These are phyloP conservation scores for Galago senegalensis DNA, from an alignment of 2,797 vertebrate species.

Conservation along the genomic window DNA sequence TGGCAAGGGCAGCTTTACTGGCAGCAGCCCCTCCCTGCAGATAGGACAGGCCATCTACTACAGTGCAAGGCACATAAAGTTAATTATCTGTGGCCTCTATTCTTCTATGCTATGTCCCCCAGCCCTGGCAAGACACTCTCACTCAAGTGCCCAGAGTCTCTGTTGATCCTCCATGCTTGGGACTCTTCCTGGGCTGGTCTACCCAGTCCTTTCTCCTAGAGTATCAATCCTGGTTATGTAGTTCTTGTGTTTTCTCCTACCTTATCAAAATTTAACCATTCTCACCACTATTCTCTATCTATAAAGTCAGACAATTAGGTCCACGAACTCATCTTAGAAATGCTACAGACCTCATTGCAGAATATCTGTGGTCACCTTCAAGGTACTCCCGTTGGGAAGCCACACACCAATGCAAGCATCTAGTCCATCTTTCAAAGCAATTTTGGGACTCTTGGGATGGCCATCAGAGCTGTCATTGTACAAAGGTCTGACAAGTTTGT, in stretches of 20 bases:
- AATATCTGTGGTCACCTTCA: too few species aligned
- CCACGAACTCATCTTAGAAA: too few species aligned
- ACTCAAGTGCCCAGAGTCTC: neutral
- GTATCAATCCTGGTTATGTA: neutral
- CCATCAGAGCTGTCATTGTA: too few species aligned
- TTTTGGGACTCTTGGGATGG: too few species aligned
- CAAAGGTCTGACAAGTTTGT: too few species aligned
- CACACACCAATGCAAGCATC: too few species aligned
- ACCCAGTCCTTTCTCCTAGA: neutral
- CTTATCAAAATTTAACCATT: neutral
- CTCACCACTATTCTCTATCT: neutral
- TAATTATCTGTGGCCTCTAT: neutral
- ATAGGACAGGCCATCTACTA: neutral
- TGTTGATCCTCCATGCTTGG: neutral
- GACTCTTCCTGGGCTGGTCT: neutral
- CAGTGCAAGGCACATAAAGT: neutral
- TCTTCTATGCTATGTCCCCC: neutral
- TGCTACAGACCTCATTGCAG: too few species aligned
- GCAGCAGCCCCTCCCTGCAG: neutral
- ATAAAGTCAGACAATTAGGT: too few species aligned
- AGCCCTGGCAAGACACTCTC: neutral
- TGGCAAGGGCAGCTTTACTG: neutral
- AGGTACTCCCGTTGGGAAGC: too few species aligned
- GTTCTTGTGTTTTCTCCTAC: neutral
- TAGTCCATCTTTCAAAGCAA: too few species aligned